Conservation (phyloP, 1,140 invertebrate species). For the Steinernema khuongi region DNA sequence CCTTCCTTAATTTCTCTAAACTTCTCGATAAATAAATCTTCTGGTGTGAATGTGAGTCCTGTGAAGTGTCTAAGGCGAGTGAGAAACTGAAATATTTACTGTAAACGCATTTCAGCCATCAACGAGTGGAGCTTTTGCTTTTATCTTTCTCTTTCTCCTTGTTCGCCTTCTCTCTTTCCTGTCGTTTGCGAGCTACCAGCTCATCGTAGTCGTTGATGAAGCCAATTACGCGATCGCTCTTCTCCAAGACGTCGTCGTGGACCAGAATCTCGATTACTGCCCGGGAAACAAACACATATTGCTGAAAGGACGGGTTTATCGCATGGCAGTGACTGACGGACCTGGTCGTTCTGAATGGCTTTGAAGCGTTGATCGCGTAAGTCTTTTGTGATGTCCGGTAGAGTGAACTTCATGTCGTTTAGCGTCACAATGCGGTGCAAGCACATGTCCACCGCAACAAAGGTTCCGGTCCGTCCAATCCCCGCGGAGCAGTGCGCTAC, state of each 20-base stretch:
- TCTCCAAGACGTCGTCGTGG: neutral
- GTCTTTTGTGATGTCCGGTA: constrained; percentile 31
- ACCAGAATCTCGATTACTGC: neutral
- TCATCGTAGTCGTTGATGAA: constrained; percentile 2
- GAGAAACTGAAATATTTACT: too few relatives aligned
- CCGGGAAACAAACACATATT: neutral
- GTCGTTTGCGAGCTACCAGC: neutral
- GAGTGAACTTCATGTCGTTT: constrained; percentile 31
- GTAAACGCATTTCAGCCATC: too few relatives aligned
- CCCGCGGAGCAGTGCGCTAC: constrained; percentile 39
- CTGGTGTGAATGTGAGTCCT: too few relatives aligned
- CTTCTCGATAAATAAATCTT: neutral
- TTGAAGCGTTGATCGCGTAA: constrained; percentile 36
- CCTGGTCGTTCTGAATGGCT: constrained; percentile 38
- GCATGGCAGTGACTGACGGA: neutral
- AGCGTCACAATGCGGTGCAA: constrained; percentile 30
- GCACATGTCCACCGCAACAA: constrained; percentile 40
- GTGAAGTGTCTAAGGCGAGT: too few relatives aligned
- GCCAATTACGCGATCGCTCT: neutral
- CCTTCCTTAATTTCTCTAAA: neutral
- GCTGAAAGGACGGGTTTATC: constrained; percentile 10
- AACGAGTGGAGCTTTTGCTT: too few relatives aligned
- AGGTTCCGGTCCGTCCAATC: constrained; percentile 44
- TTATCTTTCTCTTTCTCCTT: too few relatives aligned
- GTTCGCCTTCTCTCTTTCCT: neutral